Evolutionary conservation across 2,113 vertebrate genomes (phyloP).

Genomic region (Ictidomys tridecemlineatus): DNA sequence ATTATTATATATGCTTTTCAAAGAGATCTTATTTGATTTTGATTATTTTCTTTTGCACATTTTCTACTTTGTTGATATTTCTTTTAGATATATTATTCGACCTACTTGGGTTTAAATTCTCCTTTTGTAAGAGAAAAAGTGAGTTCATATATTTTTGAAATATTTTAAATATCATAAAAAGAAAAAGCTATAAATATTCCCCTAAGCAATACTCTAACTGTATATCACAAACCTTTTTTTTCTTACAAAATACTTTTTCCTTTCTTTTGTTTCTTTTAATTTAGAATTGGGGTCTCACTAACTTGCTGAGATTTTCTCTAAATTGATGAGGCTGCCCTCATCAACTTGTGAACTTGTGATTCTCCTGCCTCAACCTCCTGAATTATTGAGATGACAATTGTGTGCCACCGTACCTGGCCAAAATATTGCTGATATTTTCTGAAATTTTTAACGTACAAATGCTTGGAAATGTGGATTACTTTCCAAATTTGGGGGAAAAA

Average conservation of each 20-base stretch:
- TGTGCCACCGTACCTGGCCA: background rate
- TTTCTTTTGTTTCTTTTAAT: background rate
- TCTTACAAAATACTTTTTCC: background rate
- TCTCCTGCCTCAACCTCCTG: too few species aligned
- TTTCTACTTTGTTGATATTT: background rate
- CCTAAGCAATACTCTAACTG: background rate
- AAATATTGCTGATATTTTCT: background rate
- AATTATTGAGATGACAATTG: too few species aligned
- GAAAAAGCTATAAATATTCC: background rate
- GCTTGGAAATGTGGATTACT: background rate
- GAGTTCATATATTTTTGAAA: background rate
- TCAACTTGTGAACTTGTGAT: too few species aligned
- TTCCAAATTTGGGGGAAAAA: background rate
- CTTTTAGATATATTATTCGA: background rate
- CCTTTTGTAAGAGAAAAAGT: background rate
- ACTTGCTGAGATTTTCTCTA: too few species aligned
- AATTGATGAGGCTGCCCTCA: too few species aligned
- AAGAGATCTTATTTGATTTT: background rate
- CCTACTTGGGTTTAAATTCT: background rate
- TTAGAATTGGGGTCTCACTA: too few species aligned
- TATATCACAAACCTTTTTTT: background rate
- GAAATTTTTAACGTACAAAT: background rate
- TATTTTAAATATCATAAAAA: background rate
- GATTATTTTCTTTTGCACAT: background rate
- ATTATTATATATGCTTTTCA: background rate